Percentiles rank a stretch among this genome's conserved stretches.
These are phyloP conservation scores for Microtus richardsoni DNA, from an alignment of 2,113 vertebrate species.

Conservation along the genomic window DNA sequence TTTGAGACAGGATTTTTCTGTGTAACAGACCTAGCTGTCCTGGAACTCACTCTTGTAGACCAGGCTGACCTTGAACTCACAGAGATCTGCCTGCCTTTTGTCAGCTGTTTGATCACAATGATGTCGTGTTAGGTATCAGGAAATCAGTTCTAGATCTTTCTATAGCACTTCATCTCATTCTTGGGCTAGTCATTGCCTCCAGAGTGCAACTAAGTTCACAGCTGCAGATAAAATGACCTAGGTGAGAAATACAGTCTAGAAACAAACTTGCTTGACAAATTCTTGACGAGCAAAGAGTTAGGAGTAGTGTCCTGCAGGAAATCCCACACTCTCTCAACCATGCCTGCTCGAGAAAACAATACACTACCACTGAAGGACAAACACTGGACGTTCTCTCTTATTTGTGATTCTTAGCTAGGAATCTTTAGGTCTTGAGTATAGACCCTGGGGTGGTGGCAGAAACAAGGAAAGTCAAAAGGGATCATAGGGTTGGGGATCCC, in stretches of 20 bases:
- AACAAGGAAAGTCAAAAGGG: background rate
- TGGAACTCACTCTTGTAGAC: too few species aligned
- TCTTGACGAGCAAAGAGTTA: background rate
- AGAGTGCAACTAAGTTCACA: background rate
- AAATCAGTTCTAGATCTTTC: background rate
- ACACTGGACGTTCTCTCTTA: background rate
- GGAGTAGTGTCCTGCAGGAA: background rate
- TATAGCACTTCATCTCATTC: background rate
- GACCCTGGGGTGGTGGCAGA: background rate
- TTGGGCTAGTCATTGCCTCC: background rate
- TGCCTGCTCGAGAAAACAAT: background rate
- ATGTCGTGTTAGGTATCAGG: background rate
- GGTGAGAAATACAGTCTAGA: background rate
- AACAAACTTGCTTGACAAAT: background rate
- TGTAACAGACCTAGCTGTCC: too few species aligned
- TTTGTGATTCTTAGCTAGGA: background rate
- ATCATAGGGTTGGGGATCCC: background rate
- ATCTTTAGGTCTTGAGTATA: background rate
- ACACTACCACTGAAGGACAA: background rate
- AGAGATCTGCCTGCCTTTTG: too few species aligned
- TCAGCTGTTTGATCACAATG: background rate
- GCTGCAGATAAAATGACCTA: background rate
- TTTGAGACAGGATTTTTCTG: too few species aligned
- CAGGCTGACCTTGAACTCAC: too few species aligned
- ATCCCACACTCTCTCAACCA: fast-evolving